Conservation (phyloP, 2,888 invertebrate species). For the Ephialtes manifestator region DNA sequence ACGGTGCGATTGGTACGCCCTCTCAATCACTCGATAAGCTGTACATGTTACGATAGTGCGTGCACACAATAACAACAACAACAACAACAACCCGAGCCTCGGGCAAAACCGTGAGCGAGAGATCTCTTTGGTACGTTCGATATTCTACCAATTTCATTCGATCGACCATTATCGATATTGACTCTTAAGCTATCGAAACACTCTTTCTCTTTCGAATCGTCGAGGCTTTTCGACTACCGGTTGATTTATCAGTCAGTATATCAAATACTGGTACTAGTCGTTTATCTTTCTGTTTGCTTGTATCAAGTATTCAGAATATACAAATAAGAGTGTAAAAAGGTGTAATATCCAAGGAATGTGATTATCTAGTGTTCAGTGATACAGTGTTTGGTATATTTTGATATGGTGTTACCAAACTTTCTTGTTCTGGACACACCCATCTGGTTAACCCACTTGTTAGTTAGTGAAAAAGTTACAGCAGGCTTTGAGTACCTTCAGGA, state of each 20-base stretch:
- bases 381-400: neutral
- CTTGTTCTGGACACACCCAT: constrained; percentile 1
- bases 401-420: neutral
- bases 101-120: neutral
- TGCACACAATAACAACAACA: neutral
- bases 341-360: constrained; percentile 6
- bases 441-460: neutral
- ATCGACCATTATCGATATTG: constrained; percentile 54
- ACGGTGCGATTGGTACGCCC: constrained; percentile 20
- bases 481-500: neutral
- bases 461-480: neutral
- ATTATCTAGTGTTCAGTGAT: constrained; percentile 3
- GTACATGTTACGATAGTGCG: constrained; percentile 48
- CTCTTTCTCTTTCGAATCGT: constrained; percentile 28
- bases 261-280: neutral
- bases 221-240: constrained; percentile 23
- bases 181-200: constrained; percentile 47
- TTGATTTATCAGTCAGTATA: constrained; percentile 2
- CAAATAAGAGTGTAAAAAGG: neutral
- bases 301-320: neutral
- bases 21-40: constrained; percentile 53
- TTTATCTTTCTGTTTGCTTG: neutral
- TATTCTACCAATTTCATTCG: constrained; percentile 46
- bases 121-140: constrained; percentile 16
- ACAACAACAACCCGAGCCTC: neutral